phyloP scores from a whole-genome alignment of 2,888 invertebrate genomes.

The Acrobasis suavella region DNA sequence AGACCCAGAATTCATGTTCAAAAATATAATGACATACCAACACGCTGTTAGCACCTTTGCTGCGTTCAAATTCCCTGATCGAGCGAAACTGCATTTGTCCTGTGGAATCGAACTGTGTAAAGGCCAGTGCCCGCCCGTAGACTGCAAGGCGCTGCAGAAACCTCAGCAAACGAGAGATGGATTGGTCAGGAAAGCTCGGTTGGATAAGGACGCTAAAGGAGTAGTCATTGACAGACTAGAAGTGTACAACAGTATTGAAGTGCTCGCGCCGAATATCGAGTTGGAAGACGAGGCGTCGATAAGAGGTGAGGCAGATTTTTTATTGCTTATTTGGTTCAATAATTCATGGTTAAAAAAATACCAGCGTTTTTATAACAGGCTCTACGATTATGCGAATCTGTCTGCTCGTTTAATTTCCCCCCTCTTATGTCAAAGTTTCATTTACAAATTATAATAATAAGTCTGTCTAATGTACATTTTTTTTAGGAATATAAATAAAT shows the following conservation, averaged over 20 bases:
- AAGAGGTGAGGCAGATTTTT: constrained; percentile 53
- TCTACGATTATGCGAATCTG: no score
- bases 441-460: no score
- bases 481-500: no score
- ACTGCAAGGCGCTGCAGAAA: constrained; percentile 69
- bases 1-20: constrained; percentile 67
- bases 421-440: no score
- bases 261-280: constrained; percentile 89
- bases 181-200: constrained; percentile 66
- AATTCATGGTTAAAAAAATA: not conserved
- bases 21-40: constrained; percentile 77
- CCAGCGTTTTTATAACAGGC: not conserved
- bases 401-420: no score
- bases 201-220: constrained; percentile 80
- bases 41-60: constrained; percentile 85
- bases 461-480: no score
- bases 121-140: constrained; percentile 85
- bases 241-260: constrained; percentile 91
- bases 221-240: constrained; percentile 85
- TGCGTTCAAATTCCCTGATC: constrained; percentile 92
- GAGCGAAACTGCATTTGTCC: constrained; percentile 89
- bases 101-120: constrained; percentile 90
- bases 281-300: constrained; percentile 84
- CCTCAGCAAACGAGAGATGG: constrained; percentile 75
- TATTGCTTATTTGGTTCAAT: not conserved